Conservation (phyloP, 1,140 invertebrate species). For the Apis laboriosa region DNA sequence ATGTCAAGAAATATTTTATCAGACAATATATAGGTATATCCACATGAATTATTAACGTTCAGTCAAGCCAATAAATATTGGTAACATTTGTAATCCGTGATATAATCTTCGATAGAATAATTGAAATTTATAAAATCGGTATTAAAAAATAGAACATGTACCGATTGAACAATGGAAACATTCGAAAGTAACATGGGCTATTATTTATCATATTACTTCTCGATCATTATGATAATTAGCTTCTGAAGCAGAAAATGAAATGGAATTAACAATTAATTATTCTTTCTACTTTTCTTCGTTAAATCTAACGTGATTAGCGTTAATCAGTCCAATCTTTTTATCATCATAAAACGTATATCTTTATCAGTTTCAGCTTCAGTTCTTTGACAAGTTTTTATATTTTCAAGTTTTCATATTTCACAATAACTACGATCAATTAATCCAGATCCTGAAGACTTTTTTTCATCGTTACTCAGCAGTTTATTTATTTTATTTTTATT, state of each 20-base stretch:
- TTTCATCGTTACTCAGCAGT: too few relatives aligned
- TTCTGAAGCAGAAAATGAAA: not conserved
- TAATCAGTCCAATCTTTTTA: too few relatives aligned
- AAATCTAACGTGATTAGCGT: too few relatives aligned
- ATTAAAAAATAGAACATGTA: not conserved
- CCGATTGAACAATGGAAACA: not conserved
- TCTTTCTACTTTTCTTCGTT: too few relatives aligned
- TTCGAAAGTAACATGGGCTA: not conserved
- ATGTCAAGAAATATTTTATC: not conserved
- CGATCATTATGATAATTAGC: slow-evolving; percentile 10
- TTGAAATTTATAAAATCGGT: not conserved
- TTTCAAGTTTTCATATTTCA: too few relatives aligned
- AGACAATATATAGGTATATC: not conserved
- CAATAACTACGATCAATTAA: too few relatives aligned
- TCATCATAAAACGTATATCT: too few relatives aligned
- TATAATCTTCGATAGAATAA: not conserved
- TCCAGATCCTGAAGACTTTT: too few relatives aligned
- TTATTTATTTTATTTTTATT: too few relatives aligned
- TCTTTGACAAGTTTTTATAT: too few relatives aligned
- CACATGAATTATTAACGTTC: not conserved
- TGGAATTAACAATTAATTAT: slow-evolving; percentile 18
- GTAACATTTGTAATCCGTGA: not conserved
- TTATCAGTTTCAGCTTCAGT: too few relatives aligned
- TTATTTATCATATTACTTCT: not conserved
- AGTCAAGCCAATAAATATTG: not conserved